Evolutionary conservation across 1,140 invertebrate species (phyloP).

Genomic region (honey bee (Apis mellifera)): Amel_HAv3.1 CM009934.2:3533501-3534000

Average conservation of each 20-base stretch:
- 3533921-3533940: slow-evolving; percentile 20
- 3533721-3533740: not conserved
- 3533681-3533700: not conserved
- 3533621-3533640: too few relatives aligned
- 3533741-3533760: not conserved
- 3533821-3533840: slow-evolving; percentile 10
- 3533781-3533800: too few relatives aligned
- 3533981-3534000: slow-evolving; percentile 6
- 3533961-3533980: not conserved
- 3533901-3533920: slow-evolving; percentile 17
- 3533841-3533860: not conserved
- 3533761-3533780: too few relatives aligned
- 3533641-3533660: too few relatives aligned
- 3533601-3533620: too few relatives aligned
- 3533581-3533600: too few relatives aligned
- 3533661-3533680: too few relatives aligned
- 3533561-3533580: too few relatives aligned
- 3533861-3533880: slow-evolving; percentile 16
- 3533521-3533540: too few relatives aligned
- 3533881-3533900: slow-evolving; percentile 2
- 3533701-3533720: not conserved
- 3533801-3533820: not conserved
- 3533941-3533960: slow-evolving; percentile 8
- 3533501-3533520: too few relatives aligned
- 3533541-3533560: too few relatives aligned